phyloP scores from a whole-genome alignment of 2,113 vertebrate genomes.

The Labrus mixtus region DNA sequence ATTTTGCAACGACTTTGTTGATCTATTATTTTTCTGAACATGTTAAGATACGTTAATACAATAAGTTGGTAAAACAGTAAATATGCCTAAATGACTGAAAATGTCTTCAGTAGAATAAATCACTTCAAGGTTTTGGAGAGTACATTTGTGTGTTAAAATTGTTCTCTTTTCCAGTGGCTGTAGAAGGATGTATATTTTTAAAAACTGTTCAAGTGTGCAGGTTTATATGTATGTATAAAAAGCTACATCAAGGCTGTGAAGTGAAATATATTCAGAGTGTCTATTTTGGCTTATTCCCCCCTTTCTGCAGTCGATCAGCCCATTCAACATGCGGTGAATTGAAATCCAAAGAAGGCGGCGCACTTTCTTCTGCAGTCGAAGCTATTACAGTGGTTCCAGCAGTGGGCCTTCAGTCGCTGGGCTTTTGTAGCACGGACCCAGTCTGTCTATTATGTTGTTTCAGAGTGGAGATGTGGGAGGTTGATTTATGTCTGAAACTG shows the following conservation, averaged over 20 bases:
- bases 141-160: conserved; percentile 1
- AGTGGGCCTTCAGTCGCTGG: conserved; percentile 43
- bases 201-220: background rate
- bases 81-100: no score
- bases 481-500: conserved; percentile 68
- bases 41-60: no score
- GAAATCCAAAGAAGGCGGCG: conserved; percentile 58
- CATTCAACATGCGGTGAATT: conserved; percentile 63
- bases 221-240: background rate
- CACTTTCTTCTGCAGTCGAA: conserved; percentile 46
- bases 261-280: conserved; percentile 20
- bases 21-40: no score
- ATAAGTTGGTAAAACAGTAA: no score
- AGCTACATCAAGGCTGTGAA: conserved; percentile 15
- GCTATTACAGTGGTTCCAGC: conserved; percentile 60
- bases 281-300: conserved; percentile 51
- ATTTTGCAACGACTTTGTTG: no score
- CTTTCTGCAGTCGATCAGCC: conserved; percentile 63
- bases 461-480: conserved; percentile 59
- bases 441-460: conserved; percentile 50
- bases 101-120: no score
- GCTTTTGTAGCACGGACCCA: conserved; percentile 55
- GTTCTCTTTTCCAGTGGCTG: background rate
- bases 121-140: background rate
- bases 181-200: background rate